A percentile compares a stretch with the other conserved stretches of the same genome.
phyloP scores from a whole-genome alignment of 2,888 invertebrate species.

The Carpatolechia fugitivella region DNA sequence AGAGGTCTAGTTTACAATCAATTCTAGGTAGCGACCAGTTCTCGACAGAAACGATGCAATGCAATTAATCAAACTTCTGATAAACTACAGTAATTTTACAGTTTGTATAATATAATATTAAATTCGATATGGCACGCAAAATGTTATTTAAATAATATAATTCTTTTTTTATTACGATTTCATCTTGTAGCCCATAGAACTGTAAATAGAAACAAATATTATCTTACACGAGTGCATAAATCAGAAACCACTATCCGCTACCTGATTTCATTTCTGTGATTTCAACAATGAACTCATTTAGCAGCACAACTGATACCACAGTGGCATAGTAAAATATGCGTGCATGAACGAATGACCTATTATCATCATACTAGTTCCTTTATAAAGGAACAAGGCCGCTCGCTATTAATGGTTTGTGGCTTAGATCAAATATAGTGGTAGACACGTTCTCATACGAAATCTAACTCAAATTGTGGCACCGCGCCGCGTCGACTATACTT shows the following conservation, averaged over 20 bases:
- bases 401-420: conserved; percentile 38
- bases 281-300: conserved; percentile 22
- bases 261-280: not conserved
- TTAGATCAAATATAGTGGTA: no score
- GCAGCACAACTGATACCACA: not conserved
- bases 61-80: not conserved
- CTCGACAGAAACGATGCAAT: not conserved
- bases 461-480: no score
- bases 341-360: conserved; percentile 21
- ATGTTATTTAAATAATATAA: no score
- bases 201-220: no score
- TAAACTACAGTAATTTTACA: not conserved
- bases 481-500: no score
- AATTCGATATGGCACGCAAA: no score
- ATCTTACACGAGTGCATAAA: not conserved
- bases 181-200: no score
- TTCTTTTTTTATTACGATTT: no score
- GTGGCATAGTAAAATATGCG: conserved; percentile 8
- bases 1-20: not conserved
- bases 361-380: conserved; percentile 22
- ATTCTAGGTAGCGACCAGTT: not conserved
- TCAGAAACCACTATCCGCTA: not conserved
- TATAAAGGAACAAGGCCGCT: conserved; percentile 41
- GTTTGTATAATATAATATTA: not conserved
- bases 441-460: no score